Evolutionary conservation across 2,797 vertebrate genomes (phyloP), one percentile per base, ranked within the genome.

Genomic region (Onychomys arenicola): DNA sequence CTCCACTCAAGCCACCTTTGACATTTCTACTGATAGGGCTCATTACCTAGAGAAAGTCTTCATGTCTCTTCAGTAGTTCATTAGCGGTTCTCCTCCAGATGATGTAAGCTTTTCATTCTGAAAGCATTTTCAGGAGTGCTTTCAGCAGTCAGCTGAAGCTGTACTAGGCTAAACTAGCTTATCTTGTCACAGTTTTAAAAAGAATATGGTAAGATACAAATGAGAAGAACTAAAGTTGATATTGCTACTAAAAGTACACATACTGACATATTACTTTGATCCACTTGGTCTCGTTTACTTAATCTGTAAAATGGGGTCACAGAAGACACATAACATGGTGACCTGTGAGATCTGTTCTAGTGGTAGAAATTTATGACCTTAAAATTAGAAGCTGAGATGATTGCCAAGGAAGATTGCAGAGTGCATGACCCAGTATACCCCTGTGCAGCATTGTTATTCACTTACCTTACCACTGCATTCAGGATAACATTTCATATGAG

Each of bases 141-240:
- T 71, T 94, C 12, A 95, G 57, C 86, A 93, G 83, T 87, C 5
- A 73, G 75, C 16, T 40, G 92, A 86, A 93, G n/a, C 14, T 40
- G 16, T 34, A 52, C 49, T 89, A 59, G 82, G 34, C 19, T 80
- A 29, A 69, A 67, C 84, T 86, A 78, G 37, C 46, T 76, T 75
- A 19, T 84, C n/a, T 46, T 46, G 61, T 49, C 8, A 93, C 59
- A 59, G 12, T 69, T 67, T 81, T 46, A 83, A 90, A 40, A 69
- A 92, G 83, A 90, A 2, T 29, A 59, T 80, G 91, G 32, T 40
- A 87, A 91, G 80, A 87, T 71, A 81, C 21, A 82, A 89, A 57
- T 34, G 6, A 75, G 65, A 89, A 95, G 61, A 61, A 78, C 13
- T 69, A 23, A 78, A 80, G 40, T 71, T 29, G 71, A 9, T 76